Base-by-base conservation (phyloP, 2,113 vertebrate species). In the Cyprinodon brontotheroides region DNA sequence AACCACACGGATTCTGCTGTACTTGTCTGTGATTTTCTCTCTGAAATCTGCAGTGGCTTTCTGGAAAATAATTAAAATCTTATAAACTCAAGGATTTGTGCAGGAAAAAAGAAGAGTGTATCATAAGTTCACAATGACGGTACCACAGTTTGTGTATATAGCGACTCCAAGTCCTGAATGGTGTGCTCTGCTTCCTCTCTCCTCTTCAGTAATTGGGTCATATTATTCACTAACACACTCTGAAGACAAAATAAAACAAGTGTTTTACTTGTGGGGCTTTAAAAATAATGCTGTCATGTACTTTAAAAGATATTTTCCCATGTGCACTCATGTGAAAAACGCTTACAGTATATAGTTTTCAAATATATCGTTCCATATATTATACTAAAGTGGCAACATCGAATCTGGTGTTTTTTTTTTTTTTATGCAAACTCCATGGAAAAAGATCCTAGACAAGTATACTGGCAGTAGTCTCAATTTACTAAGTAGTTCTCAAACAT, bases 131-230 rank as follows among this genome's bases (percentile, higher is more conserved):
- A 69, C 9, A 63, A 11, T 6, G 20, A 77, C 8, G 65, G 47
- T 89, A 94, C 93, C 88, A 89, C 70, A 68, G 91, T 88, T 70
- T 93, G 86, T 43, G 86, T 86, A 63, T 91, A 92, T n/a, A 94
- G 68, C 41, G 81, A 77, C 74, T 89, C 91, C 77, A 94, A 66
- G 82, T 93, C 93, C 63, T 87, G 78, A 45, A 93, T 83, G 13
- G 87, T 81, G 48, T 83, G 72, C 70, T 93, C 90, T 36, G 91
- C 89, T 81, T 87, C 79, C 70, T 75, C 77, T 85, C 83, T 92
- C 67, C 86, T 92, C 82, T 90, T 80, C 65, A 92, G 77, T 75
- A 93, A 78, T 36, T 91, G 75, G 40, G 20, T 85, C 84, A 92
- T 79, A 4, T 78, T 84, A 40, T 79, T 73, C 79, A 93, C 83